Evolutionary conservation across 2,797 vertebrate species (phyloP), one percentile per base, ranked within the genome.

Genomic region (Smutsia temminckii): DNA sequence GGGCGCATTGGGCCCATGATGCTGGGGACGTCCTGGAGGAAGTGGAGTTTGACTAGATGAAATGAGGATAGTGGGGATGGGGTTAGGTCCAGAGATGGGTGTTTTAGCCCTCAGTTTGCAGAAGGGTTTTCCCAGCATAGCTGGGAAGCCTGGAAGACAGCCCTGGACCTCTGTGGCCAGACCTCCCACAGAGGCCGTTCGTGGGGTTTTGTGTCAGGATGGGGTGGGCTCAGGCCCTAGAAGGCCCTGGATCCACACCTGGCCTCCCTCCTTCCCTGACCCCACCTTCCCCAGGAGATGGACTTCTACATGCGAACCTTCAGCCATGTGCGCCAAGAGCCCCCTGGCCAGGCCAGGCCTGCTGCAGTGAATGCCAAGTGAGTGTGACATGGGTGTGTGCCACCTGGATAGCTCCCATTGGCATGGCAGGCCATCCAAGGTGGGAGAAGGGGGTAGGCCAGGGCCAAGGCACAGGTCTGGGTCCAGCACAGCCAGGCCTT

Each of bases 271-370:
- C 55, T 34, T 95, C 59, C 80, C 89, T 93, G 17, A 46, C 32
- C 85, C n/a, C 83, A 89, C 72, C 46, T 89, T 91, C 91, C 59
- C 72, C 98, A 99, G 99, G 99, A 99, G 34, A 96, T 95, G 95
- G 98, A 96, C 84, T 97, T 99, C 98, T 87, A 98, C 91, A 97
- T 98, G 5, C 98, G 98, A 85, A 98, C 98, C 51, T 98, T 99
- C 91, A 98, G 98, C 63, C 99, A 99, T 94, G 99, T 99, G 91
- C 98, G 98, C 94, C 98, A 99, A 88, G 98, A 98, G 95, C 96
- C 99, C 97, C 98, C 98, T 23, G 95, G 98, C 92, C 98, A 99
- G 93, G 98, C 98, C 20, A 97, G 98, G 46, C 94, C 98, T 61
- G 95, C 97, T 34, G 92, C 96, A 40, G 93, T 98, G 69, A 95